A percentile compares a stretch with the other conserved stretches of the same genome.
These are phyloP conservation scores for Oriolus oriolus DNA, from an alignment of 2,113 vertebrate species.

Conservation along the genomic window DNA sequence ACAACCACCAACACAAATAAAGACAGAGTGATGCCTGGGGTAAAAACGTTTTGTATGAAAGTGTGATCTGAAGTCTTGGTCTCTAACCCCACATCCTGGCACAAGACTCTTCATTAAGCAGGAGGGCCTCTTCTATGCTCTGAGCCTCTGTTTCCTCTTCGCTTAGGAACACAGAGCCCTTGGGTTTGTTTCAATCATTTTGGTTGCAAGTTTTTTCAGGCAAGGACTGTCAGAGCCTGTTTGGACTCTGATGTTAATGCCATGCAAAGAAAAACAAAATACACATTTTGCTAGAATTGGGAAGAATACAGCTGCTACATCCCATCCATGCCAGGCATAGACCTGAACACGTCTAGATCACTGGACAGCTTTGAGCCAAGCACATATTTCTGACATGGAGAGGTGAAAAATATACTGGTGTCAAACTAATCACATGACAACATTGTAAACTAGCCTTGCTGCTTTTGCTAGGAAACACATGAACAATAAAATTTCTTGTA, in stretches of 20 bases:
- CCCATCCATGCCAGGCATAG: neutral
- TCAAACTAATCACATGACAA: neutral
- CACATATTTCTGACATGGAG: neutral
- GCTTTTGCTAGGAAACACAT: neutral
- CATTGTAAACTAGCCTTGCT: neutral
- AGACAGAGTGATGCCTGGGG: neutral
- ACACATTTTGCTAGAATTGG: neutral
- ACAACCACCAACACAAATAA: neutral
- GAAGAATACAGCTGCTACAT: neutral
- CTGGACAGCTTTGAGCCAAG: neutral
- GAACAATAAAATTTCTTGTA: neutral
- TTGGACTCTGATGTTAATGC: neutral
- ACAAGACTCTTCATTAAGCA: neutral
- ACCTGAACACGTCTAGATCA: neutral
- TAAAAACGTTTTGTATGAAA: neutral
- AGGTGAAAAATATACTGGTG: neutral
- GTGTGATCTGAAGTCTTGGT: neutral
- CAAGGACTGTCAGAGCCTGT: neutral
- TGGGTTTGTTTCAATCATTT: neutral
- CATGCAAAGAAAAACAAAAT: neutral
- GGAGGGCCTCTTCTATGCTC: neutral
- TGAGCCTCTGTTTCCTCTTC: neutral
- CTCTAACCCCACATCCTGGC: neutral
- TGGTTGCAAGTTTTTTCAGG: neutral
- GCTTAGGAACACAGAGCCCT: neutral